Base-by-base conservation (phyloP, 1,140 invertebrate genomes). In the Lanistes nyassanus region DNA sequence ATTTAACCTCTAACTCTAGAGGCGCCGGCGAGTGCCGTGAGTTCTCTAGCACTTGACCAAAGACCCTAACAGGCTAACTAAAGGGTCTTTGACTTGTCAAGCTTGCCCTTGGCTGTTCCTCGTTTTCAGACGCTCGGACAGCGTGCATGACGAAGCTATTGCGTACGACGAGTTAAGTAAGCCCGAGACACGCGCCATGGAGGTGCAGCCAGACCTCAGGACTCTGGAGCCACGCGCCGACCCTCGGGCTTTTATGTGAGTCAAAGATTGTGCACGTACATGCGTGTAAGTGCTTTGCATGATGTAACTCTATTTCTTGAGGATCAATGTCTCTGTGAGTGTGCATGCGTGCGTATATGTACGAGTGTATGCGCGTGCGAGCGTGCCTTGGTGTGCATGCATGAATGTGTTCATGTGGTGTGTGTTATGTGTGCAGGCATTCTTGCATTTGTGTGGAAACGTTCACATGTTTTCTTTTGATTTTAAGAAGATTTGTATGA, bases 181-280 rank as follows among this genome's bases (percentile, higher is more conserved):
- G 51, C 78, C 78, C 21, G 75, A 60, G 16, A 58, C 75, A 26
- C 72, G 69, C 23, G 75, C 78, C n/a, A 76, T 79, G 75, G 75
- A 79, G 53, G 75, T 79, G 29, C 78, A 79, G 65, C 78, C 78
- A 4, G 78, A 79, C 62, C 67, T 79, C 34, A 60, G 78, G 21
- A 64, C 56, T 1, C 68, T 79, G 72, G 78, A 79, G 29, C 78
- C 78, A 13, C 71, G 78, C n/a, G n/a, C 37, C 26, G 78, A 79
- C 42, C 78, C 75, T 1, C 21, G 78, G 42, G 76, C 72, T 1
- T 77, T 76, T 65, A 75, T 79, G 78, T 79, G 58, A 77, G 78
- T 75, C 1, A 9, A 6, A 26, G 31, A 13, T 9, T 34, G 21
- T 34, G 31, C 31, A 60, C 31, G 31, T 60, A 9, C 37, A 26